These are phyloP conservation scores for Sebastolobus altivelis DNA, from an alignment of 2,797 vertebrate species.

Conservation along the genomic window DNA sequence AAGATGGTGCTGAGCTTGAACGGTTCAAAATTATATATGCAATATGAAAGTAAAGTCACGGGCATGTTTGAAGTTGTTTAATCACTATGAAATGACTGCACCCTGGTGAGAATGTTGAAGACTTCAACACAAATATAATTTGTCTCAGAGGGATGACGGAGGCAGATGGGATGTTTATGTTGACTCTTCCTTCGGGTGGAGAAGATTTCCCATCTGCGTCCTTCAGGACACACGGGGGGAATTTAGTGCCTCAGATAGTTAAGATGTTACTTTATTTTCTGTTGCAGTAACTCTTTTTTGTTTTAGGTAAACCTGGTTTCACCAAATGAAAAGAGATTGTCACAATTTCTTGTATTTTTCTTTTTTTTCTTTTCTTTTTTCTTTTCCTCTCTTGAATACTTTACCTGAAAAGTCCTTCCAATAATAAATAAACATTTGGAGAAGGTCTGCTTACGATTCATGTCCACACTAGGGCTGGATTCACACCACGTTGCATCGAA, in stretches of 20 bases:
- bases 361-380: no score
- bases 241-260: neutral
- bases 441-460: no score
- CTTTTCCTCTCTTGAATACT: no score
- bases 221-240: neutral
- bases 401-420: no score
- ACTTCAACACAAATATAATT: neutral
- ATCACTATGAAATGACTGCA: neutral
- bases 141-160: neutral
- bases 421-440: no score
- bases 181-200: conserved; percentile 10
- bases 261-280: neutral
- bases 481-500: no score
- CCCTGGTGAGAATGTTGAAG: neutral
- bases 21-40: neutral
- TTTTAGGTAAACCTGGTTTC: neutral
- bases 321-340: neutral
- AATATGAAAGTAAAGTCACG: neutral
- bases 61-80: neutral
- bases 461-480: no score
- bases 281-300: neutral
- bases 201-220: neutral
- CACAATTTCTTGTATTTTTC: no score
- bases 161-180: conserved; percentile 2
- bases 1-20: neutral